Evolutionary conservation across 2,888 invertebrate species (phyloP).

Genomic region (Zhengitettix transpicula): DNA sequence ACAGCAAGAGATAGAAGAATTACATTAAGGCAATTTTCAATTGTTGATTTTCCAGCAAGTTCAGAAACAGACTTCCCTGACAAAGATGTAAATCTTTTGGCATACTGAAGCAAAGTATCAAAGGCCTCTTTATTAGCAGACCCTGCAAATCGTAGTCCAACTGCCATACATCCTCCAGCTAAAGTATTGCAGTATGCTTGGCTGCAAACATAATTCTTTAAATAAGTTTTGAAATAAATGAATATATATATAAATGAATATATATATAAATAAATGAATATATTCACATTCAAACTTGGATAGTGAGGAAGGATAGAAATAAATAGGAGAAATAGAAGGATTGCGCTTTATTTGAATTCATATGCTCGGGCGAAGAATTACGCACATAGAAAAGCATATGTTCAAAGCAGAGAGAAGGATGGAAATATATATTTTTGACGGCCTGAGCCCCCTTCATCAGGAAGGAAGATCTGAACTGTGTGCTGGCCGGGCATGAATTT

Average conservation of each 20-base stretch:
- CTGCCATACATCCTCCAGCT: conserved; percentile 83
- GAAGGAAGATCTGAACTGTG: no score
- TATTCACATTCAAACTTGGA: no score
- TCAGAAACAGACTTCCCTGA: conserved; percentile 60
- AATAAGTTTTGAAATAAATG: background rate
- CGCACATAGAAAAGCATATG: no score
- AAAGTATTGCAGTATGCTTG: conserved; percentile 95
- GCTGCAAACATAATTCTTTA: conserved; percentile 30
- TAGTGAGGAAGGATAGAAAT: no score
- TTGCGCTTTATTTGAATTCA: no score
- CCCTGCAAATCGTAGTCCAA: conserved; percentile 88
- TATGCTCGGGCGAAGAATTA: no score
- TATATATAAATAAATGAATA: no score
- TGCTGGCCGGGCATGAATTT: no score
- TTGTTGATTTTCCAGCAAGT: conserved; percentile 74
- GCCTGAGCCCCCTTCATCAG: no score
- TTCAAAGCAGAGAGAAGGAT: no score
- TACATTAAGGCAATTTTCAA: conserved; percentile 77
- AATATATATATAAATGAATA: background rate
- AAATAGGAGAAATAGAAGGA: no score
- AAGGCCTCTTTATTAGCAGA: conserved; percentile 71
- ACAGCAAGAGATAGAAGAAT: conserved; percentile 65
- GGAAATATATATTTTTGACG: no score
- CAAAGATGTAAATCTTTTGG: conserved; percentile 48
- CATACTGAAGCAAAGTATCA: conserved; percentile 57